Base-by-base conservation (phyloP, 92 coral and sea anemone species). In the Porites rus region DNA sequence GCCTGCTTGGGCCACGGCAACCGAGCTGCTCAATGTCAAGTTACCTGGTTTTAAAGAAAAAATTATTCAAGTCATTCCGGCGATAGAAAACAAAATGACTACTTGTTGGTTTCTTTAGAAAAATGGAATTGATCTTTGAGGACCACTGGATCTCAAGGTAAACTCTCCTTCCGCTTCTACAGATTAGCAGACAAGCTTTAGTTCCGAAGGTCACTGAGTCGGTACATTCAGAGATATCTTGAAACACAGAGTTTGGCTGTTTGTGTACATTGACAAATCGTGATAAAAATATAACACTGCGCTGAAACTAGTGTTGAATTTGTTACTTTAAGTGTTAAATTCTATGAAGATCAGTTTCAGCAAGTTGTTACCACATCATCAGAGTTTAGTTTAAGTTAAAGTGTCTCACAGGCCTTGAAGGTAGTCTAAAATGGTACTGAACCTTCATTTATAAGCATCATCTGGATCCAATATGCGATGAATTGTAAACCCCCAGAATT, bases 401-500 rank as follows among this genome's bases (percentile, higher is more conserved):
- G n/a, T 51, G 60, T 58, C 8, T 51, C 56, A 51, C 65, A 28
- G 86, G 67, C 58, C 13, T 51, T 69, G n/a, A 51, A 28, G 86
- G 67, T 58, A 31, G 69, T 58, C 71, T 81, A 28, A 25, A 28
- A 10, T 18, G 24, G 71, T 0, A 10, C 64, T 64, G 5, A 80
- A 38, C 76, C 18, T 56, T 17, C 46, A 38, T 38, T 38, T 38
- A 38, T 4, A 19, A 19, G 5, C 50, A 69, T 80, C 86, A 81
- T 81, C 86, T 81, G 86, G 86, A 54, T 70, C 20, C 77, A 81
- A 81, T 81, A 81, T 81, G 86, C 65, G 16, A 64, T 11, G 59
- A 72, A 70, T 43, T 69, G 69, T 17, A 71, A 81, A 58, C 11
- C 69, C 52, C 60, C 22, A 71, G 86, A 81, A 18, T 60, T 59